These are phyloP conservation scores for Gallinago jamesoni DNA, from an alignment of 2,113 vertebrate genomes.

Conservation along the genomic window DNA sequence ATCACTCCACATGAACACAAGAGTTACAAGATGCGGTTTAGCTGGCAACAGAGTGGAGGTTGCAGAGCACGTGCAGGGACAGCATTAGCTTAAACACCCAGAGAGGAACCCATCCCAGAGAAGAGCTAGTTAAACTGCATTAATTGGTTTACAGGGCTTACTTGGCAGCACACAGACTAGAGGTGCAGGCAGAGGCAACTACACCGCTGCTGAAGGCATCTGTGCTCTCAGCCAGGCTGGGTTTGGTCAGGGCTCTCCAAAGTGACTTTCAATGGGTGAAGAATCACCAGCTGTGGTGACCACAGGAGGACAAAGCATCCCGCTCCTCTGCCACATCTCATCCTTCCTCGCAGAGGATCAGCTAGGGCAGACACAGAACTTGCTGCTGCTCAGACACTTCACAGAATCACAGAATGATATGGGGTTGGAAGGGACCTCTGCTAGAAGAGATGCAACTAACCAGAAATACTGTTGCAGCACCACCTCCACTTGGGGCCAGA, in stretches of 20 bases:
- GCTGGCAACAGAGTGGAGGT: background rate
- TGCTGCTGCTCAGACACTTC: background rate
- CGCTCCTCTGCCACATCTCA: background rate
- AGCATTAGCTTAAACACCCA: background rate
- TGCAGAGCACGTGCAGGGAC: accelerated
- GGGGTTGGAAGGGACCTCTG: no score
- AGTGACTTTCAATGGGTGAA: background rate
- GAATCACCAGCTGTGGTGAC: background rate
- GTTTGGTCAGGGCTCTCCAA: background rate
- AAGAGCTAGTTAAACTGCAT: background rate
- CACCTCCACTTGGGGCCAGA: background rate
- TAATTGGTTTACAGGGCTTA: background rate
- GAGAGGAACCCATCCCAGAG: background rate
- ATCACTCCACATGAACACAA: background rate
- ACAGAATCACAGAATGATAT: background rate
- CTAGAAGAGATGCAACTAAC: background rate
- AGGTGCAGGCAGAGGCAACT: background rate
- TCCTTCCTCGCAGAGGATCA: background rate
- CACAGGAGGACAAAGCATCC: background rate
- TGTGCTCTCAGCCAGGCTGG: background rate
- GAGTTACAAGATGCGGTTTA: background rate
- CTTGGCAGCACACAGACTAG: background rate
- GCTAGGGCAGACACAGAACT: background rate
- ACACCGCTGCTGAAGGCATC: accelerated
- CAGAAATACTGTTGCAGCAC: background rate